Base-by-base conservation (phyloP, 2,113 vertebrate genomes). In the Narcine bancroftii region DNA sequence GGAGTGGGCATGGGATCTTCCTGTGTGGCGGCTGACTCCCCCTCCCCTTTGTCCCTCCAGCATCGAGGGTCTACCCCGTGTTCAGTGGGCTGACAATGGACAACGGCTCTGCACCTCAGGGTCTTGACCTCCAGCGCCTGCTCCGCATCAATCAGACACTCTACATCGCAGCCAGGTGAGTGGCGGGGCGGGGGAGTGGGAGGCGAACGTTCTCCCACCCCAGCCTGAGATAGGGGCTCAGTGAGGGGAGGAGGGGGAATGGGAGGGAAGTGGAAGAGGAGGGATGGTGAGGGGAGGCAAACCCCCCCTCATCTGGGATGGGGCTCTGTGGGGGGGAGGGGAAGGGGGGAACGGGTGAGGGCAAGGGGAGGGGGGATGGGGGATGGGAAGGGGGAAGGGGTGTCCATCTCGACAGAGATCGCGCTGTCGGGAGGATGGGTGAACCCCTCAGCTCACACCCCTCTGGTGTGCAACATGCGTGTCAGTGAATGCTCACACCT, bases 91-190 rank as follows among this genome's bases (percentile, higher is more conserved):
- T 98, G 53, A 93, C 95, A 92, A 96, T 96, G 0, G 97, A 98
- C 95, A 97, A 97, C 39, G 96, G 95, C 95, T 97, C 96, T 0
- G 95, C 95, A 0, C 95, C 96, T 45, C 96, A 98, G 71, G 98
- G 98, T 92, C 94, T 98, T 93, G 98, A 97, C 95, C 98, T 99
- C 95, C 98, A 99, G 95, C 95, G 95, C 93, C 97, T 98, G 97
- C 95, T 98, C 93, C 96, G 95, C 92, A 96, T 99, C 95, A 98
- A 98, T 94, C 95, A 96, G 94, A 97, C 97, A 92, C 96, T 99
- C 92, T 96, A 98, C 92, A 95, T 99, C 0, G 97, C 98, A 36
- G 98, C 97, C n/a, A 96, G 98, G 98, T 99, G 94, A 95, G 96
- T 94, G 65, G 39, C 19, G 0, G 75, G 0, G 6, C 15, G 3